A percentile compares a stretch with the other conserved stretches of the same genome.
phyloP scores from a whole-genome alignment of 2,113 vertebrate genomes.

The Anolis sagrei region DNA sequence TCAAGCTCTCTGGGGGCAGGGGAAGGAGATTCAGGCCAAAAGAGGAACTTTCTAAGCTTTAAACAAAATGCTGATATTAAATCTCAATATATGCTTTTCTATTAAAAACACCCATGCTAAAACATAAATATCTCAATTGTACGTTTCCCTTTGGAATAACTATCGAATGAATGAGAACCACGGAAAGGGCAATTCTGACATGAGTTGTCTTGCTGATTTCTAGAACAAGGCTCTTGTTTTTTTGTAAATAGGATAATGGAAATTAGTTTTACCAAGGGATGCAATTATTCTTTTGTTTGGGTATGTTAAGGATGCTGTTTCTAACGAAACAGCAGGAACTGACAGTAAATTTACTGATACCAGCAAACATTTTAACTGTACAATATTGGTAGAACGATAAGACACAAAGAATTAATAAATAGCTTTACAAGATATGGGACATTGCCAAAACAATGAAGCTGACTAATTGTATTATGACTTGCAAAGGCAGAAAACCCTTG shows the following conservation, averaged over 20 bases:
- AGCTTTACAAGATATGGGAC: slow-evolving; percentile 23
- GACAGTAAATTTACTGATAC: slow-evolving; percentile 26
- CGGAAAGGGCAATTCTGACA: background rate
- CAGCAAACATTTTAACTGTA: slow-evolving; percentile 14
- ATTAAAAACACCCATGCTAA: background rate
- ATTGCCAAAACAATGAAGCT: slow-evolving; percentile 18
- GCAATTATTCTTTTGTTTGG: slow-evolving; percentile 15
- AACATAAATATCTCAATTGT: background rate
- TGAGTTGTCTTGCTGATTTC: background rate
- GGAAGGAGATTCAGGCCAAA: no score
- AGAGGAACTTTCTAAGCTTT: no score
- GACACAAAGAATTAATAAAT: slow-evolving; percentile 35
- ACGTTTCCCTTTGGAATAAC: background rate
- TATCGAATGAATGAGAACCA: background rate
- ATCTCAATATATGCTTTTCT: background rate
- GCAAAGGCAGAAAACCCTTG: slow-evolving; percentile 5
- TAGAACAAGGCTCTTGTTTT: slow-evolving; percentile 13
- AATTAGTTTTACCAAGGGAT: slow-evolving; percentile 17
- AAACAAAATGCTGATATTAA: background rate
- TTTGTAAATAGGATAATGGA: slow-evolving; percentile 28
- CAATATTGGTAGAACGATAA: slow-evolving; percentile 22
- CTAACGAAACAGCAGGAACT: slow-evolving; percentile 21
- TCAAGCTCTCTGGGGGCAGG: no score
- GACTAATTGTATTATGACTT: slow-evolving; percentile 4
- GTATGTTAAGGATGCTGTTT: slow-evolving; percentile 10